A percentile compares a stretch with the other conserved stretches of the same genome.
phyloP scores from a whole-genome alignment of 2,113 vertebrate species.

The Conger conger region DNA sequence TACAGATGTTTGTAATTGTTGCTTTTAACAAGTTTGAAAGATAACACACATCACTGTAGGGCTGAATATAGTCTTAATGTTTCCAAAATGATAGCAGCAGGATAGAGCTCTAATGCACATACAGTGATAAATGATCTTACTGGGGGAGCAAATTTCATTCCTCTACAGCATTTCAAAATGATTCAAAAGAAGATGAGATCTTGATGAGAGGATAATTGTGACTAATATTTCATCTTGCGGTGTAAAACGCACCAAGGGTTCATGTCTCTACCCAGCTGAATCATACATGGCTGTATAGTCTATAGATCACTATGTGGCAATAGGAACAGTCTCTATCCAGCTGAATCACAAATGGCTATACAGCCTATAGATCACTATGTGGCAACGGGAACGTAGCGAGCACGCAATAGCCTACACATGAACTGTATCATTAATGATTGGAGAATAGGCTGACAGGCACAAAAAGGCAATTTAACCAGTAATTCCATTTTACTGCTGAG shows the following conservation, averaged over 20 bases:
- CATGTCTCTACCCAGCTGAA: not conserved
- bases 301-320: no score
- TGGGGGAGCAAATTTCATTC: no score
- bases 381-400: not conserved
- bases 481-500: not conserved
- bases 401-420: not conserved
- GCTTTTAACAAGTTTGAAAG: not conserved
- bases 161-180: not conserved
- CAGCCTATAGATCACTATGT: no score
- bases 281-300: not conserved
- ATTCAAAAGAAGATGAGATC: not conserved
- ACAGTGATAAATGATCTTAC: no score
- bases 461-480: not conserved
- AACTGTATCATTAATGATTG: not conserved
- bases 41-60: not conserved
- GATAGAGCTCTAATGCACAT: no score
- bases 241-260: not conserved
- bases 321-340: not conserved
- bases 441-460: not conserved
- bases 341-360: not conserved
- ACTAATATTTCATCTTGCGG: not conserved
- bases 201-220: not conserved
- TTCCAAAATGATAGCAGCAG: no score
- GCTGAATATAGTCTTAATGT: not conserved
- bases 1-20: not conserved